These are phyloP conservation scores for Drosophila prolongata DNA, from an alignment of 2,888 invertebrate species.

Conservation along the genomic window DNA sequence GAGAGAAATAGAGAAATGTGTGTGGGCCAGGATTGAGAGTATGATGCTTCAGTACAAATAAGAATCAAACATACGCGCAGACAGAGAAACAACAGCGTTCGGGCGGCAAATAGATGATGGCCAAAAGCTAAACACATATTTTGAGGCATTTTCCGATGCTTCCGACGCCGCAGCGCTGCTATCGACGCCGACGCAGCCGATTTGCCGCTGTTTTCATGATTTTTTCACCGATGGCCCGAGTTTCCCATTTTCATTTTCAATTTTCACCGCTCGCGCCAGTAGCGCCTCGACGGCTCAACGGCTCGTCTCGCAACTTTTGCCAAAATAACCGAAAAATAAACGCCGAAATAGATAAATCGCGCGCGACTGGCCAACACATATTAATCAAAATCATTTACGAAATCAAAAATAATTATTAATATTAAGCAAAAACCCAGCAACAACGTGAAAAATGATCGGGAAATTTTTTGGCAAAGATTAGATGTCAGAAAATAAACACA, in stretches of 20 bases:
- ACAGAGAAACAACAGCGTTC: conserved; percentile 19
- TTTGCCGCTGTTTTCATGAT: conserved; percentile 57
- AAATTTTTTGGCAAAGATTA: conserved; percentile 7
- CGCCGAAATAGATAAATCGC: conserved; percentile 18
- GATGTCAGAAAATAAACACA: conserved; percentile 3
- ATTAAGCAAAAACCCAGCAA: not conserved
- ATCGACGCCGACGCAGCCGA: conserved; percentile 71
- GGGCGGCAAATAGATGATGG: conserved; percentile 46
- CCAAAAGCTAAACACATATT: conserved; percentile 56
- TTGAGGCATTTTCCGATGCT: conserved; percentile 61
- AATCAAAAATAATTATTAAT: conserved; percentile 18
- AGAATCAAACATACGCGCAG: conserved; percentile 48
- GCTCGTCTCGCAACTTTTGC: conserved; percentile 81
- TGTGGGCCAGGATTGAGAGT: conserved; percentile 37
- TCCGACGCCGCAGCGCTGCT: conserved; percentile 60
- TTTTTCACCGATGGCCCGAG: conserved; percentile 65
- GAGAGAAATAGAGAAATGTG: conserved; percentile 14
- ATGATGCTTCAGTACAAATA: conserved; percentile 32
- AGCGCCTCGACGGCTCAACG: conserved; percentile 82
- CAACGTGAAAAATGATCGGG: conserved; percentile 10
- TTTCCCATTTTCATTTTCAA: conserved; percentile 80
- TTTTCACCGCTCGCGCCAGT: conserved; percentile 82
- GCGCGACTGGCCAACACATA: conserved; percentile 2
- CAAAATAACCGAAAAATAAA: conserved; percentile 16
- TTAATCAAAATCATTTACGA: conserved; percentile 19